A percentile compares a stretch with the other conserved stretches of the same genome.
phyloP scores from a whole-genome alignment of 1,140 invertebrate genomes.

The Drosophila novamexicana region DNA sequence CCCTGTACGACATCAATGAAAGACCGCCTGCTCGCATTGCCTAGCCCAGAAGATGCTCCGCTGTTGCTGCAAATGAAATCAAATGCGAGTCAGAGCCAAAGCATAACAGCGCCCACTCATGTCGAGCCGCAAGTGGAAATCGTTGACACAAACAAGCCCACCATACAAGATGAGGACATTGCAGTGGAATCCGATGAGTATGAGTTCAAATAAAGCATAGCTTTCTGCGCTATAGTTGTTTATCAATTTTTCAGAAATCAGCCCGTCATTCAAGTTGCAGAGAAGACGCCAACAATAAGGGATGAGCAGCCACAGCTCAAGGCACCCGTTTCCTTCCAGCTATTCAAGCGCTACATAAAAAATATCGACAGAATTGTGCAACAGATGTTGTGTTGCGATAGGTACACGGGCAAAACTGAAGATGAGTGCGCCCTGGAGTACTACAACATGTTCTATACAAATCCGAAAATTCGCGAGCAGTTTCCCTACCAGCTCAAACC shows the following conservation, averaged over 20 bases:
- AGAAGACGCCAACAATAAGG: neutral
- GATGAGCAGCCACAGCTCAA: neutral
- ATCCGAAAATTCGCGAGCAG: slow-evolving; percentile 28
- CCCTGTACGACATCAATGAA: neutral
- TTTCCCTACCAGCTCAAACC: slow-evolving; percentile 33
- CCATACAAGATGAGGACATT: neutral
- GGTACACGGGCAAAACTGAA: slow-evolving; percentile 2
- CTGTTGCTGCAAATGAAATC: slow-evolving; percentile 10
- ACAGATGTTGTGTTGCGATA: slow-evolving; percentile 30
- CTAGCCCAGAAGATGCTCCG: neutral
- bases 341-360: slow-evolving; percentile 31
- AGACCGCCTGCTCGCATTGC: slow-evolving; percentile 25
- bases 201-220: neutral
- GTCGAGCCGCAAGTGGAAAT: neutral
- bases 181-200: neutral
- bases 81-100: too few relatives aligned
- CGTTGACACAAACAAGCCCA: neutral
- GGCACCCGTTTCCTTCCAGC: slow-evolving; percentile 14
- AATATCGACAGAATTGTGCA: slow-evolving; percentile 42
- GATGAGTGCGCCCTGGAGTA: slow-evolving; percentile 38
- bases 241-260: neutral
- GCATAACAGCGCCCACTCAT: neutral
- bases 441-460: slow-evolving; percentile 37
- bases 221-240: neutral
- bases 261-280: neutral